Evolutionary conservation across 2,113 vertebrate genomes (phyloP).

Genomic region (Hystrix cristata): DNA sequence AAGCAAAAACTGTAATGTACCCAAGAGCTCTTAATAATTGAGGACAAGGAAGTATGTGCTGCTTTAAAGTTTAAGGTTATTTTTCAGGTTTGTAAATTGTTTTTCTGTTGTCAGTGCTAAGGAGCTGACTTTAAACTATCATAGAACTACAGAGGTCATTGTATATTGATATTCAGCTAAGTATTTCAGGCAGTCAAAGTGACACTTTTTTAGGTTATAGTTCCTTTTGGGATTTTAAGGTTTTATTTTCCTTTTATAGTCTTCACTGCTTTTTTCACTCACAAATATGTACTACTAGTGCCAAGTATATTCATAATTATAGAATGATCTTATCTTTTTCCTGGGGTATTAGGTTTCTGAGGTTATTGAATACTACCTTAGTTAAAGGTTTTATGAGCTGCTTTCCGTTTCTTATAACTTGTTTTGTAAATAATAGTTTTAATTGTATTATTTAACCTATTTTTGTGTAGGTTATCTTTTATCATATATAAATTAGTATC

Average conservation of each 20-base stretch:
- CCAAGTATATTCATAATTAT: conserved; percentile 4
- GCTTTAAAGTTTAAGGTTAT: conserved; percentile 26
- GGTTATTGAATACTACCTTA: conserved; percentile 13
- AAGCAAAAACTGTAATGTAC: background rate
- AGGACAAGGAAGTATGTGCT: conserved; percentile 7
- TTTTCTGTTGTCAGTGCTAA: conserved; percentile 19
- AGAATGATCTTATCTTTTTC: conserved; percentile 54
- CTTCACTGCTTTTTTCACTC: background rate
- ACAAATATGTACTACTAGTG: background rate
- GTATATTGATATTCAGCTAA: conserved; percentile 14
- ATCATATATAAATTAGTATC: conserved; percentile 36
- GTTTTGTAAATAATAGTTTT: conserved; percentile 61
- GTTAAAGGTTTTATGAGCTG: conserved; percentile 37
- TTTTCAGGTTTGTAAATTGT: conserved; percentile 55
- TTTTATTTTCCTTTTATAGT: conserved; percentile 41
- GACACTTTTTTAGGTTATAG: conserved; percentile 42
- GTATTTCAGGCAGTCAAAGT: conserved; percentile 29
- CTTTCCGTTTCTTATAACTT: conserved; percentile 12
- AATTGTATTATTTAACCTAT: conserved; percentile 28
- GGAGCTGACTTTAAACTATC: conserved; percentile 19
- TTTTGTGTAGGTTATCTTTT: conserved; percentile 56
- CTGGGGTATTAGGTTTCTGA: conserved; percentile 29
- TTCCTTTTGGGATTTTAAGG: conserved; percentile 38
- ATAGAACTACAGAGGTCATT: background rate
- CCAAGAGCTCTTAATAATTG: background rate